Base-by-base conservation (phyloP, 2,113 vertebrate species). In the Laticauda laticaudata region DNA sequence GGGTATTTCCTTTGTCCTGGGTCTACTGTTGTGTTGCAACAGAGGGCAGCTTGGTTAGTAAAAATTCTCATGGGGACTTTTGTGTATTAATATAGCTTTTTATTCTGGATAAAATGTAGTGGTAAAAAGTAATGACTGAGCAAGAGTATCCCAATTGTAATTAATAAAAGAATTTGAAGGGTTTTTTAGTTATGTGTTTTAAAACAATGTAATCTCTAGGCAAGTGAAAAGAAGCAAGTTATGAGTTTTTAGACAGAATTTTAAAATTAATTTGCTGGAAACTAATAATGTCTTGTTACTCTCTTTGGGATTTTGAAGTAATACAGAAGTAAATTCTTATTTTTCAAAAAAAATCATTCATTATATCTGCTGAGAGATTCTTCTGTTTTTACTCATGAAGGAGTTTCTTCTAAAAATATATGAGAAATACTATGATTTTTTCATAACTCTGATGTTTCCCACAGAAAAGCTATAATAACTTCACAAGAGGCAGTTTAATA, bases 261-360 rank as follows among this genome's bases (percentile, higher is more conserved):
- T 59, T 86, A n/a, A 86, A 59, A 59, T 86, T 43, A 11, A 45
- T 87, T 91, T 87, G 64, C 21, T 91, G 51, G 85, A 92, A 64
- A 14, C 26, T n/a, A 88, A 21, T 43, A 55, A 55, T 34, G 34
- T 34, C 24, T 34, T 85, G 43, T 56, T 51, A 39, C 6, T 64
- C n/a, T 92, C 57, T 92, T n/a, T 39, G 29, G 86, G 39, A 91
- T 53, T 43, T 85, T 23, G 95, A 95, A 91, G 93, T 48, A 59
- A 51, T 95, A 91, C 90, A 95, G 94, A 93, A 95, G 81, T 93
- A 94, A 92, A 94, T 29, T 91, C 89, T 96, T 96, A 94, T 94
- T 86, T 87, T 53, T 43, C 10, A 64, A 43, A n/a, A 43, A 87
- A 29, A 26, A 51, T 51, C 43, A 81, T 54, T 90, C 45, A 29